phyloP scores from a whole-genome alignment of 2,113 vertebrate species.

The Meles meles region DNA sequence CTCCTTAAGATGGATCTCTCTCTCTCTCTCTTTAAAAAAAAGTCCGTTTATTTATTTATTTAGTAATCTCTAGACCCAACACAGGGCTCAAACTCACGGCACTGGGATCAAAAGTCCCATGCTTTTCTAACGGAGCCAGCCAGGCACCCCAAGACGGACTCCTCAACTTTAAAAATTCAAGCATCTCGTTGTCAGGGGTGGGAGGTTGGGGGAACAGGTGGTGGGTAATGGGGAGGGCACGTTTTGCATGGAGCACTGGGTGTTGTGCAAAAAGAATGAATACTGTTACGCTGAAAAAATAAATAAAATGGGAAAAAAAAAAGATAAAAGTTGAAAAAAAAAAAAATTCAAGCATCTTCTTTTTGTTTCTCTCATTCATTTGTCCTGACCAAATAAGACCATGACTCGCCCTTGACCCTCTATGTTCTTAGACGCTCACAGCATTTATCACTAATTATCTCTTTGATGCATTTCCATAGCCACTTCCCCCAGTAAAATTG shows the following conservation, averaged over 20 bases:
- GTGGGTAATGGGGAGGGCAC: too few species aligned
- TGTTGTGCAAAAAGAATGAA: too few species aligned
- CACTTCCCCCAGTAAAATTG: not conserved
- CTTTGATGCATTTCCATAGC: not conserved
- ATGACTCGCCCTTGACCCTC: not conserved
- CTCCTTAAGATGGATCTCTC: not conserved
- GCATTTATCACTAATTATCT: conserved; percentile 15
- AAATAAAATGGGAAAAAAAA: too few species aligned
- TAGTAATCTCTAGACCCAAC: not conserved
- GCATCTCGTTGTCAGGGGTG: too few species aligned
- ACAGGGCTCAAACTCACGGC: not conserved
- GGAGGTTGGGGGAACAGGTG: too few species aligned
- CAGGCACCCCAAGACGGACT: not conserved
- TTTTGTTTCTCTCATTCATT: not conserved
- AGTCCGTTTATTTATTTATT: too few species aligned
- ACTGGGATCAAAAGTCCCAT: not conserved
- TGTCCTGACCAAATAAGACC: not conserved
- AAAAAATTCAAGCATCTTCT: not conserved
- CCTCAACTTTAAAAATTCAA: not conserved
- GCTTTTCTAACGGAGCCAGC: not conserved
- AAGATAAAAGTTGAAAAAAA: too few species aligned
- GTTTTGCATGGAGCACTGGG: too few species aligned
- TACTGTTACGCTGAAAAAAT: too few species aligned
- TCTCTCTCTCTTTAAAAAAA: not conserved
- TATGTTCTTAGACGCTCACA: not conserved